phyloP scores from a whole-genome alignment of 2,113 vertebrate genomes.

The Promerops cafer region DNA sequence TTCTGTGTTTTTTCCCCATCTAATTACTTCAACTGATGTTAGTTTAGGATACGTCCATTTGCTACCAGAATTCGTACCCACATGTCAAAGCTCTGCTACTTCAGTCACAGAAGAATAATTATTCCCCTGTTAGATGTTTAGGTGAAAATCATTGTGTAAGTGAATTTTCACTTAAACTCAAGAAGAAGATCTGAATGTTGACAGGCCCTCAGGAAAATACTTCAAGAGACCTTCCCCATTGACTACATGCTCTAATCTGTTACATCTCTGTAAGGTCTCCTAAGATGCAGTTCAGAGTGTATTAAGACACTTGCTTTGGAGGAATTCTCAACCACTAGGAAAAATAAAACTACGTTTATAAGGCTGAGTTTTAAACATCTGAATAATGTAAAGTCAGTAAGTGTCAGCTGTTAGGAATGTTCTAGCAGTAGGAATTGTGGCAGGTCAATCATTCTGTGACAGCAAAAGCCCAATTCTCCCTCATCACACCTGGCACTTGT shows the following conservation, averaged over 20 bases:
- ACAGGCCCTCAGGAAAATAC: neutral
- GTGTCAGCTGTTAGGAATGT: neutral
- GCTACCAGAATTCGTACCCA: neutral
- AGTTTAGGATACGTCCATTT: neutral
- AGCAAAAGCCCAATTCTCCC: neutral
- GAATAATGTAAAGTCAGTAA: neutral
- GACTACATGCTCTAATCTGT: neutral
- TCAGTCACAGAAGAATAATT: neutral
- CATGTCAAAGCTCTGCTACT: neutral
- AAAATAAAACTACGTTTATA: neutral
- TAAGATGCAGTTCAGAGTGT: neutral
- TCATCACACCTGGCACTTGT: neutral
- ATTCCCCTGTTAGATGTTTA: neutral
- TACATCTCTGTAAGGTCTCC: neutral
- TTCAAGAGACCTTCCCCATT: neutral
- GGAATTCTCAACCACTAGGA: neutral
- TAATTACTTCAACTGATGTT: neutral
- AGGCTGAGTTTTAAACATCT: neutral
- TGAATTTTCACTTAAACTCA: neutral
- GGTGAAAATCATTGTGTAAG: neutral
- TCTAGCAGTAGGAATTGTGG: neutral
- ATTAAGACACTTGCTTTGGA: neutral
- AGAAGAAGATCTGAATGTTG: neutral
- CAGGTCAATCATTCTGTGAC: rapidly evolving
- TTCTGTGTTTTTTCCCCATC: neutral